These are phyloP conservation scores for Astyanax mexicanus DNA, from an alignment of 2,797 vertebrate species.

Conservation along the genomic window DNA sequence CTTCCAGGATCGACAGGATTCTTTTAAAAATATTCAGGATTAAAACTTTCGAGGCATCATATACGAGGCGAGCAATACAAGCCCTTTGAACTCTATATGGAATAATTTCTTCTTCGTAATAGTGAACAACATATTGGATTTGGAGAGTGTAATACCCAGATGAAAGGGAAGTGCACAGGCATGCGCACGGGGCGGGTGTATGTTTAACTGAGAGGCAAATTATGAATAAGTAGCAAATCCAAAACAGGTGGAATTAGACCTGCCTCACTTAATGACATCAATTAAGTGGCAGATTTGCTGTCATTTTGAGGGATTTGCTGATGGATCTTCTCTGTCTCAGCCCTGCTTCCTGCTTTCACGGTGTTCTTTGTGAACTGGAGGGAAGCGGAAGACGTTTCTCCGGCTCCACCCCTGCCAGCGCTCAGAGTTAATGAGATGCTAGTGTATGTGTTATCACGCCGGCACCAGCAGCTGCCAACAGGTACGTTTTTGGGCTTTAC, in stretches of 20 bases:
- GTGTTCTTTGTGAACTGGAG: conserved; percentile 46
- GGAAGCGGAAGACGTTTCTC: conserved; percentile 44
- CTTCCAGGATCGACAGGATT: no score
- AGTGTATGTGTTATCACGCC: conserved; percentile 61
- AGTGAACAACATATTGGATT: conserved; percentile 18
- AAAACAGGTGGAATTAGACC: conserved; percentile 44
- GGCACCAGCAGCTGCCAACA: conserved; percentile 61
- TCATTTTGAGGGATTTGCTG: conserved; percentile 55
- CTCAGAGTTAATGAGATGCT: conserved; percentile 58
- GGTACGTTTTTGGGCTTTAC: conserved; percentile 59
- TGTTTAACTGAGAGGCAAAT: conserved; percentile 57
- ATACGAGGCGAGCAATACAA: neutral
- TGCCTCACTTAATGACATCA: conserved; percentile 57
- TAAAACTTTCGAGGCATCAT: neutral
- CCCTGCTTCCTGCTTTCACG: conserved; percentile 37
- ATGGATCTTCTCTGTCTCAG: conserved; percentile 50
- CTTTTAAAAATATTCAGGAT: neutral
- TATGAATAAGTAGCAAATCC: conserved; percentile 51
- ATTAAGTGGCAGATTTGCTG: conserved; percentile 61
- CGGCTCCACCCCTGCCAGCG: conserved; percentile 41
- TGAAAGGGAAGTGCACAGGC: conserved; percentile 42
- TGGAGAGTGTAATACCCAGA: conserved; percentile 26
- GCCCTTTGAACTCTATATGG: neutral
- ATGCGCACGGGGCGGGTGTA: conserved; percentile 10
- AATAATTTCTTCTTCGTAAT: neutral